Evolutionary conservation across 2,113 vertebrate species (phyloP).

Genomic region (Mobula hypostoma): DNA sequence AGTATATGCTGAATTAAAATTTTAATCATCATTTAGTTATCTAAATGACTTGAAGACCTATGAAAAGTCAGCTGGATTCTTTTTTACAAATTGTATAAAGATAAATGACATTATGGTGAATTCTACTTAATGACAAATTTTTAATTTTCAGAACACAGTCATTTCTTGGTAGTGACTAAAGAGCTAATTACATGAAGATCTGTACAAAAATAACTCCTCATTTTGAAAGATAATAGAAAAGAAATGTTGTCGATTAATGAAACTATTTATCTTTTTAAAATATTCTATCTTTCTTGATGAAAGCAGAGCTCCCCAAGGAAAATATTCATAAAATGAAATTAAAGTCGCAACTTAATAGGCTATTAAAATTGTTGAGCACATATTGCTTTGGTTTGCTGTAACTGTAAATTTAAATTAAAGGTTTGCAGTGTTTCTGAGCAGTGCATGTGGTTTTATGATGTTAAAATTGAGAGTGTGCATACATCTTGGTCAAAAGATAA

Average conservation of each 20-base stretch:
- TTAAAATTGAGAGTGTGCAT: constrained; percentile 28
- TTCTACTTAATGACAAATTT: constrained; percentile 99
- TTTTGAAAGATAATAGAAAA: constrained; percentile 94
- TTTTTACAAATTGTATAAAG: constrained; percentile 94
- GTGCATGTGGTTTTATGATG: constrained; percentile 36
- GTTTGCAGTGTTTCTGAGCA: constrained; percentile 53
- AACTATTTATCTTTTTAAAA: constrained; percentile 95
- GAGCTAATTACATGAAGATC: constrained; percentile 96
- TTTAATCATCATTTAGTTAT: constrained; percentile 99
- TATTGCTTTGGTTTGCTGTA: constrained; percentile 63
- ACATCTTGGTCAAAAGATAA: constrained; percentile 35
- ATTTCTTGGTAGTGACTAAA: constrained; percentile 87
- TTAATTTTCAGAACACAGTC: constrained; percentile 95
- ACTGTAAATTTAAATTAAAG: constrained; percentile 68
- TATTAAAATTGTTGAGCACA: constrained; percentile 90
- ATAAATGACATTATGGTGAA: constrained; percentile 99
- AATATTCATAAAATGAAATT: constrained; percentile 96
- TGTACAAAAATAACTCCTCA: constrained; percentile 93
- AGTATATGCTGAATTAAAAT: constrained; percentile 95
- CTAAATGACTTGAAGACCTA: constrained; percentile 87
- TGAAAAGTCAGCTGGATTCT: constrained; percentile 79
- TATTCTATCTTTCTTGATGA: constrained; percentile 88
- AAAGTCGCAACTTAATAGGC: constrained; percentile 96
- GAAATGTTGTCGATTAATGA: constrained; percentile 97
- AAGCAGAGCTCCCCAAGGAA: constrained; percentile 83